Evolutionary conservation across 2,797 vertebrate genomes (phyloP).

Genomic region (Malacoctenus gilli): DNA sequence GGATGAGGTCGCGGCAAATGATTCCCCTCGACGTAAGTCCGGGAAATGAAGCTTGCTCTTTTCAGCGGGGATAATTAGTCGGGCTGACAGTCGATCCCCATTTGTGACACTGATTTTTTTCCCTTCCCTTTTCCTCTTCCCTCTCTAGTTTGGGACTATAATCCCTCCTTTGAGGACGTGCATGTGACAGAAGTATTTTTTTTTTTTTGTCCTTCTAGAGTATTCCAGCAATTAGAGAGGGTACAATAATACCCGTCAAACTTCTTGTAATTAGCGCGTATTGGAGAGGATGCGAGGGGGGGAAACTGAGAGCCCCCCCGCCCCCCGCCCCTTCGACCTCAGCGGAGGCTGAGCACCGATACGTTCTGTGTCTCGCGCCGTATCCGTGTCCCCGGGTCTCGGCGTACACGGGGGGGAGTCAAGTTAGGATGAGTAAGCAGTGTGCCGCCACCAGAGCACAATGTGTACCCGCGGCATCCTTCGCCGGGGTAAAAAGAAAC

Average conservation of each 20-base stretch:
- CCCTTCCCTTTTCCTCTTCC: not conserved
- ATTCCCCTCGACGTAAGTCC: slow-evolving; percentile 75
- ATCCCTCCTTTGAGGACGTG: slow-evolving; percentile 74
- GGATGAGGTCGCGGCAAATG: slow-evolving; percentile 77
- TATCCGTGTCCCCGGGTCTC: slow-evolving; percentile 40
- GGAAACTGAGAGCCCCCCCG: slow-evolving; percentile 63
- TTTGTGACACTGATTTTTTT: slow-evolving; percentile 55
- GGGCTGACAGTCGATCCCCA: slow-evolving; percentile 79
- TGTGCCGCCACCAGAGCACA: slow-evolving; percentile 39
- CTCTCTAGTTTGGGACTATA: slow-evolving; percentile 64
- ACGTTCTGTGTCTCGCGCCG: slow-evolving; percentile 29
- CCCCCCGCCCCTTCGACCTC: slow-evolving; percentile 72
- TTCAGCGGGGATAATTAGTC: slow-evolving; percentile 82
- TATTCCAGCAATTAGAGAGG: slow-evolving; percentile 73
- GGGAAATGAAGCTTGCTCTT: slow-evolving; percentile 77
- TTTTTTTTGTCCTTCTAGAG: slow-evolving; percentile 54
- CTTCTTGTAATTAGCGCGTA: slow-evolving; percentile 70
- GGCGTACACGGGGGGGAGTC: slow-evolving; percentile 48
- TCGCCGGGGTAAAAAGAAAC: slow-evolving; percentile 5
- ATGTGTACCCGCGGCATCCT: slow-evolving; percentile 45
- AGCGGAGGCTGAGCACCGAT: slow-evolving; percentile 28
- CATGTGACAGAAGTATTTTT: slow-evolving; percentile 60
- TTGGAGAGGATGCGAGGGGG: slow-evolving; percentile 51
- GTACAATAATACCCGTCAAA: slow-evolving; percentile 69
- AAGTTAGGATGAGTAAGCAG: slow-evolving; percentile 71